Conservation (phyloP, 1,140 invertebrate genomes). For the Nomia melanderi region DNA sequence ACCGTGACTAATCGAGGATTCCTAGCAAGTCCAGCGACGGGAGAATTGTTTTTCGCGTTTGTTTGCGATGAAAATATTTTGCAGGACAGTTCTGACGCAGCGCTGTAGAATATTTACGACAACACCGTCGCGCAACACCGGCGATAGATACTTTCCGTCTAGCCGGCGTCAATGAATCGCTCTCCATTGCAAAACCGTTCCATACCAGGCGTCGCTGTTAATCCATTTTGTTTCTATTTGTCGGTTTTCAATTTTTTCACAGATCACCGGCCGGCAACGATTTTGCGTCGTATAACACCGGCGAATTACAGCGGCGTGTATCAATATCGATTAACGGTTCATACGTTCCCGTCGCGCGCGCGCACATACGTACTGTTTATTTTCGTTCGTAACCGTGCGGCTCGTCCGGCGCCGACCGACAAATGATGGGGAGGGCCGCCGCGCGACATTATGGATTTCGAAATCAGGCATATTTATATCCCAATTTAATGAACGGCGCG, state of each 20-base stretch:
- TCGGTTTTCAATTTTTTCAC: no score
- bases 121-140: no score
- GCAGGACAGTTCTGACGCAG: background rate
- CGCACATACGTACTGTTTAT: background rate
- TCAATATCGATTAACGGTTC: background rate
- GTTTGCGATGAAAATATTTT: background rate
- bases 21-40: background rate
- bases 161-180: no score
- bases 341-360: no score
- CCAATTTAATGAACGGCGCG: no score
- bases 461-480: background rate
- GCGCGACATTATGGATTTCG: background rate
- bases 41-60: background rate
- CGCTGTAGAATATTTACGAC: no score
- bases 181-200: no score
- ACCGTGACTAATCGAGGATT: conserved; percentile 16
- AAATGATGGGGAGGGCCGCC: background rate
- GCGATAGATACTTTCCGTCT: no score
- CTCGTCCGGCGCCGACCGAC: background rate
- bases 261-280: no score
- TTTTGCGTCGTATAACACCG: background rate
- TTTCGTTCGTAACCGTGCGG: background rate
- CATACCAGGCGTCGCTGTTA: no score
- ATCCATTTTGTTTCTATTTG: no score
- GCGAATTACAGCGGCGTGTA: background rate